A percentile compares a stretch with the other conserved stretches of the same genome.
Conservation (phyloP, 1,140 invertebrate genomes). For the Drosophila ananassae region DNA sequence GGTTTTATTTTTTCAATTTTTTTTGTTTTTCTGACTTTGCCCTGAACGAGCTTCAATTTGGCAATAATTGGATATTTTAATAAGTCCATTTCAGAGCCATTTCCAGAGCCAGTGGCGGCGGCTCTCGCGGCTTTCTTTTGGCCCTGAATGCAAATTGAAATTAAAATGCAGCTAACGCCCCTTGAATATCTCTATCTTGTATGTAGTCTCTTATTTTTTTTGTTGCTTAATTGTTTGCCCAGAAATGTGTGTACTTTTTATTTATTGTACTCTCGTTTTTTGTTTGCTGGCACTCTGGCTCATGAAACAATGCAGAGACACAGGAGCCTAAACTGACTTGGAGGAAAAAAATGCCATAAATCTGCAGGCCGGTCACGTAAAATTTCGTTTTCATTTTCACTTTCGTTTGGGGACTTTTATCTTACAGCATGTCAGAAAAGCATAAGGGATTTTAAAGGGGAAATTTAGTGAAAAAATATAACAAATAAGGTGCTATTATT, state of each 20-base stretch:
- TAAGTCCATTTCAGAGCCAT: conserved; percentile 58
- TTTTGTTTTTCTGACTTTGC: conserved; percentile 14
- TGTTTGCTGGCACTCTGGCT: conserved; percentile 11
- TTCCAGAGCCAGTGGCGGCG: too few species aligned
- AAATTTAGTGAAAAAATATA: not conserved
- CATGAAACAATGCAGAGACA: conserved; percentile 50
- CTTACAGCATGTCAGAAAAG: not conserved
- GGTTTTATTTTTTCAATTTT: conserved; percentile 43
- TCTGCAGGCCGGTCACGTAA: conserved; percentile 62
- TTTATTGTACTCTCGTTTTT: conserved; percentile 32
- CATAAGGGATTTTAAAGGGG: not conserved
- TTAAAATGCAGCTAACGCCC: conserved; percentile 72
- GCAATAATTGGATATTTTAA: conserved; percentile 78
- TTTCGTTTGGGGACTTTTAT: conserved; percentile 48
- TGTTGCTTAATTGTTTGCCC: conserved; percentile 50
- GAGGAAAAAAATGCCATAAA: conserved; percentile 35
- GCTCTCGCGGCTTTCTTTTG: conserved; percentile 66
- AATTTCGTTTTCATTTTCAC: conserved; percentile 63
- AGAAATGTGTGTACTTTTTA: conserved; percentile 32
- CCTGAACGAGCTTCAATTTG: conserved; percentile 67
- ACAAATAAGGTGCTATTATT: not conserved
- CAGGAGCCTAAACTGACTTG: not conserved
- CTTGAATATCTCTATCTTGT: conserved; percentile 8
- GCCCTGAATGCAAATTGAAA: conserved; percentile 77
- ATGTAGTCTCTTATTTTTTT: conserved; percentile 10